Evolutionary conservation across 2,113 vertebrate genomes (phyloP), one percentile per base, ranked within the genome.

Genomic region (Chlorodrepanis virens): DNA sequence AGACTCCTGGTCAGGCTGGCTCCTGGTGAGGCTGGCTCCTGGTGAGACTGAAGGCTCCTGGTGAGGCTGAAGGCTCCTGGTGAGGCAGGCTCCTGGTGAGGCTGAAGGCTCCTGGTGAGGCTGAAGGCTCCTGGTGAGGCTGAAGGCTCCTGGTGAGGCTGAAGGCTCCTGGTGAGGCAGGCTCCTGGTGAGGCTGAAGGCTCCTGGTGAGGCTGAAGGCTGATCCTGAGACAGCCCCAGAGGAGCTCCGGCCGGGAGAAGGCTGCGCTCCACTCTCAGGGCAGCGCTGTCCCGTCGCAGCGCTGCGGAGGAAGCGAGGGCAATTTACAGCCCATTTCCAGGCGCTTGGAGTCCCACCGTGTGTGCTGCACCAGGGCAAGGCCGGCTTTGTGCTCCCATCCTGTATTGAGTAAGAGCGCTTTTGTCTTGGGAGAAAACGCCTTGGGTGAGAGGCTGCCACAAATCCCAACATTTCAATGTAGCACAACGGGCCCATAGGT

Each of bases 381-480:
- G 70, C 91, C 69, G 29, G 56, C 77, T 95, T 87, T 94, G 72
- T 89, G 89, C 79, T 84, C 83, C 60, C 87, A 94, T 90, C 92
- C 92, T 90, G 92, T 90, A 10, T 97, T 97, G 94, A 94, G 94
- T 49, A 97, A 97, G 87, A 93, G 61, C 33, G 77, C 93, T 76
- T 97, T 95, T 97, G 94, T 96, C 70, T 95, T 37, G 70, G 89
- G 72, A 79, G 57, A 76, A 76, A 95, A 91, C 15, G 94, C 89
- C 83, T 49, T 76, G 90, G 79, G 83, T 91, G 81, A 89, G 80
- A 76, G 84, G 60, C 84, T 91, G 81, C 70, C 91, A 22, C 89
- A 87, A 75, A 94, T 75, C 67, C 78, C 77, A 14, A 6, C 40
- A 18, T 82, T 84, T 72, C 87, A 57, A 4, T 65, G 61, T 61